phyloP scores from a whole-genome alignment of 1,140 invertebrate species.

The Sminthurinus signatus region DNA sequence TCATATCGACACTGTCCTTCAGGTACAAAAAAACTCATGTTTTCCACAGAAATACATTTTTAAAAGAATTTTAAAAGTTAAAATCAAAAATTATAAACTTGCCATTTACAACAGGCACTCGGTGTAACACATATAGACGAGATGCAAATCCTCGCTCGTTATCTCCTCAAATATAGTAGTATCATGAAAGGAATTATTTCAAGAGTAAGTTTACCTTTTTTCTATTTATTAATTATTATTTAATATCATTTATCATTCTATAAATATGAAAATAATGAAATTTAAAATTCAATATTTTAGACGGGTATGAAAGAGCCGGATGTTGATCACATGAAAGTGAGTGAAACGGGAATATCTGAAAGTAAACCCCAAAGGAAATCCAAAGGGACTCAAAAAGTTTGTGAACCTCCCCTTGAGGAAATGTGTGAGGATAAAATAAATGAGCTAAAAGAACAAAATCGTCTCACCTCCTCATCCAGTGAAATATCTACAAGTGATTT shows the following conservation, averaged over 20 bases:
- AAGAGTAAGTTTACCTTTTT: slow-evolving; percentile 16
- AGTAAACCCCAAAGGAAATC: background rate
- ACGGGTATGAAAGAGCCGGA: background rate
- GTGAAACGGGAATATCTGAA: background rate
- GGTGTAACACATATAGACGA: slow-evolving; percentile 16
- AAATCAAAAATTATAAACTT: background rate
- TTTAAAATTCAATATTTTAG: too few relatives aligned
- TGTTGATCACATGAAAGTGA: background rate
- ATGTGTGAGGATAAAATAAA: background rate
- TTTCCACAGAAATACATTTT: background rate
- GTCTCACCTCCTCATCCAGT: background rate
- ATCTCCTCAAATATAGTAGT: slow-evolving; percentile 21
- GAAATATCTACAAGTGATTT: background rate
- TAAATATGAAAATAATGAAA: too few relatives aligned
- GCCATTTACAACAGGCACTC: slow-evolving; percentile 15
- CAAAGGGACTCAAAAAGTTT: background rate
- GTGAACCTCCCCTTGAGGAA: background rate
- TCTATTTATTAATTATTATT: too few relatives aligned
- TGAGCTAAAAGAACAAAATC: background rate
- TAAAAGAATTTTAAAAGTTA: background rate
- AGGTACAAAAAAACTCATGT: slow-evolving; percentile 16
- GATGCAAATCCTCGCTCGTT: slow-evolving; percentile 21
- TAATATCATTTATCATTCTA: too few relatives aligned
- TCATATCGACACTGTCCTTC: slow-evolving; percentile 19
- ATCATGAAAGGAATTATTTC: slow-evolving; percentile 18